Evolutionary conservation across 2,888 invertebrate genomes (phyloP), one percentile per base, ranked within the genome.

Genomic region (Prostheceraeus crozeri): DNA sequence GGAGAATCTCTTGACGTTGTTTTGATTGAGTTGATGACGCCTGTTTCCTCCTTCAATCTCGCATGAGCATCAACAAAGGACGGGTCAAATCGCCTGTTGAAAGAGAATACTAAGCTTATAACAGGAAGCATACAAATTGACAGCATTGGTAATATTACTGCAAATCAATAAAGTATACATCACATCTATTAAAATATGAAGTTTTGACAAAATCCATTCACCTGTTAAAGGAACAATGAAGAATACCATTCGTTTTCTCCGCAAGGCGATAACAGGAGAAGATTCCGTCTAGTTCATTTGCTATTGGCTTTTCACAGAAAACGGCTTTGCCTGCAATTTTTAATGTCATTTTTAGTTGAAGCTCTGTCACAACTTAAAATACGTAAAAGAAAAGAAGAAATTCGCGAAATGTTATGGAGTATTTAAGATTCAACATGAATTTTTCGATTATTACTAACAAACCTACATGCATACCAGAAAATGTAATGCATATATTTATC

Each of bases 301-400:
- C 82, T 8, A 84, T 80, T 0, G 84, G 84, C 67, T 84, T 84
- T 71, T 84, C 84, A 66, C 83, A 83, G 70, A 83, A 84, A 0
- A 84, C 83, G 19, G 82, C 81, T 68, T 84, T 84, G 3, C 69
- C 73, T 71, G 59, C 61, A 60, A 60, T 6, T 4, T 28, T 36
- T 3, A 30, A 36, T n/a, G n/a, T n/a, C n/a, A n/a, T n/a, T n/a
- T n/a, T n/a, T n/a, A n/a, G n/a, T n/a, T n/a, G n/a, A n/a, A n/a
- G n/a, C n/a, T n/a, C n/a, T n/a, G n/a, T n/a, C n/a, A n/a, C n/a
- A n/a, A n/a, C n/a, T n/a, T n/a, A n/a, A n/a, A n/a, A n/a, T n/a
- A n/a, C n/a, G n/a, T n/a, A n/a, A n/a, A n/a, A n/a, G n/a, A n/a
- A n/a, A n/a, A n/a, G n/a, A n/a, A n/a, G n/a, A n/a, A n/a, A n/a